Evolutionary conservation across 2,888 invertebrate species (phyloP), one percentile per base, ranked within the genome.

Genomic region (Pristionchus japonicus): DNA sequence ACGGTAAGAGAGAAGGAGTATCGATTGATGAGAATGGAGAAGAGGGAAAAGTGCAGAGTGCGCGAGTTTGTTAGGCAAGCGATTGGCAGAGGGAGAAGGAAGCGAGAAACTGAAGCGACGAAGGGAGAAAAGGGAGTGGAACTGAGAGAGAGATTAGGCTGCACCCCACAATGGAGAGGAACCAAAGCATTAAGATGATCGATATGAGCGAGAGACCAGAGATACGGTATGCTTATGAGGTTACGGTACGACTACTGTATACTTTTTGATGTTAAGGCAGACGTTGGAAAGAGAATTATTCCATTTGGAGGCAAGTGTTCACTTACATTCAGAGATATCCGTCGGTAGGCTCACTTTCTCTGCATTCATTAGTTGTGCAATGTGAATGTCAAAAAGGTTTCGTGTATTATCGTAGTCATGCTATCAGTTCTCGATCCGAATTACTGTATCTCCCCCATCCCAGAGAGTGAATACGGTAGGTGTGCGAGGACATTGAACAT

Each of bases 281-380:
- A 70, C 70, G n/a, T 31, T n/a, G 34, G 31, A 64, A 23, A 64
- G n/a, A 64, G 64, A 61, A n/a, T 61, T 27, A n/a, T 67, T 67
- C 15, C 27, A 15, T 67, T 17, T 43, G 43, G 20, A 6, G 80
- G n/a, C n/a, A 47, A 13, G 40, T 27, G n/a, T 77, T 40, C 43
- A 80, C 80, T 80, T 80, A 80, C 80, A 80, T 80, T 80, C 80
- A 7, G 80, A 47, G 43, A 80, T 9, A n/a, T 80, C 80, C 80
- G 40, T n/a, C 80, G 80, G 27, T 1, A 80, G 43, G 80, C 43
- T 47, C 80, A 80, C 47, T 80, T 43, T 80, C 47, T 80, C 80
- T 47, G 80, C 80, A 70, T 70, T 70, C 34, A 70, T 70, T 37
- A 70, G 34, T 70, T 70, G 70, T 70, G 70, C 70, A 13, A 13